These are phyloP conservation scores for Drosophila kokeensis DNA, from an alignment of 2,888 invertebrate species.

Conservation along the genomic window DNA sequence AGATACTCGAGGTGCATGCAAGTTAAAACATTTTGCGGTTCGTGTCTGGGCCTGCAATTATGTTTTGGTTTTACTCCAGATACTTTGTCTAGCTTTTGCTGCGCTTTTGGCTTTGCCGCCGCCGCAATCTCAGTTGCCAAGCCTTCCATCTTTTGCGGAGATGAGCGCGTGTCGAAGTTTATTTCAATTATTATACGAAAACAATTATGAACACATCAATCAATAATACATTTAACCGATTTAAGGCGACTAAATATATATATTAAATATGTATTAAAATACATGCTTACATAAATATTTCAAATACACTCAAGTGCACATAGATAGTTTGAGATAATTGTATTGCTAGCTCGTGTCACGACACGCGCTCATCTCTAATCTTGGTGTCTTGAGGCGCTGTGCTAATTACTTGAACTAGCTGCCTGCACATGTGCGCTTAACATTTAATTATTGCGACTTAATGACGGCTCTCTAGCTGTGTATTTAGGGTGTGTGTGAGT, in stretches of 20 bases:
- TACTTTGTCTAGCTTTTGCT: conserved; percentile 68
- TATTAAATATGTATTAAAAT: not conserved
- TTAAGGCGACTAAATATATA: not conserved
- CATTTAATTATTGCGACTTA: conserved; percentile 81
- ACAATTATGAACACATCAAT: not conserved
- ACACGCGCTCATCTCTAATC: conserved; percentile 5
- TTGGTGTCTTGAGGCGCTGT: conserved; percentile 49
- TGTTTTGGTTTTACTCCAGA: conserved; percentile 78
- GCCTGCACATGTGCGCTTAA: conserved; percentile 76
- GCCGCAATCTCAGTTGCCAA: conserved; percentile 31
- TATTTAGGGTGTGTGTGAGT: conserved; percentile 18
- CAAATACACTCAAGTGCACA: not conserved
- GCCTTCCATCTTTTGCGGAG: conserved; percentile 10
- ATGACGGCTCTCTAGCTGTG: conserved; percentile 66
- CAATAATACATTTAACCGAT: not conserved
- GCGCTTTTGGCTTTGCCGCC: conserved; percentile 38
- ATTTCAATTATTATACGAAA: not conserved
- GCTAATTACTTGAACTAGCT: conserved; percentile 80
- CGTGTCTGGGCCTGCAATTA: conserved; percentile 75
- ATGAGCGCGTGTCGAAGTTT: conserved; percentile 12
- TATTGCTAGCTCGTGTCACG: conserved; percentile 6
- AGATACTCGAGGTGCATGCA: conserved; percentile 69
- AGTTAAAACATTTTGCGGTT: conserved; percentile 63
- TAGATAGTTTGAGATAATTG: not conserved
- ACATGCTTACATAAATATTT: not conserved